Conservation (phyloP, 1,140 invertebrate genomes). For the Meloidogyne floridensis region DNA sequence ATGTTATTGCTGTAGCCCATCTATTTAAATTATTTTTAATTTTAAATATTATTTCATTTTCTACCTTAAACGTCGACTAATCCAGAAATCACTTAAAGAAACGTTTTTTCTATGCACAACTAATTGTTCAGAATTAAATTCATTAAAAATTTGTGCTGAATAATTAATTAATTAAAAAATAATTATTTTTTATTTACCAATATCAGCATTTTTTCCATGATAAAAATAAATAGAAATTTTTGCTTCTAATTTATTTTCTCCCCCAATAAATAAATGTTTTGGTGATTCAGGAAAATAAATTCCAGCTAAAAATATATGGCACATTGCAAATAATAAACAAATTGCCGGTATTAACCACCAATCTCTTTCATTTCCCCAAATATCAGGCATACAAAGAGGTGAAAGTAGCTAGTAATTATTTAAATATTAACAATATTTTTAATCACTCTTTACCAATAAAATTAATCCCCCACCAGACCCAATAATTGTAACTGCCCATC, state of each 20-base stretch:
- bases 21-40: conserved; percentile 8
- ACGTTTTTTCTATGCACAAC: conserved; percentile 9
- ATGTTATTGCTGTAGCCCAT: conserved; percentile 41
- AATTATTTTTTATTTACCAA: neutral
- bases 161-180: neutral
- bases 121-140: conserved; percentile 12
- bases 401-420: conserved; percentile 25
- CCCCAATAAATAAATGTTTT: conserved; percentile 46
- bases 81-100: conserved; percentile 21
- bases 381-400: conserved; percentile 50
- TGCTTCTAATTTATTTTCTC: neutral
- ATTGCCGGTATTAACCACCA: conserved; percentile 52
- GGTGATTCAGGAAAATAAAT: conserved; percentile 51
- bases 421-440: conserved; percentile 19
- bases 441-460: conserved; percentile 29
- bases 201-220: conserved; percentile 14
- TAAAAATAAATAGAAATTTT: conserved; percentile 14
- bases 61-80: conserved; percentile 37
- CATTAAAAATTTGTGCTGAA: conserved; percentile 18
- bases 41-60: neutral
- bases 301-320: conserved; percentile 40
- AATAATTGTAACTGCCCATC: conserved; percentile 16
- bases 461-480: conserved; percentile 38
- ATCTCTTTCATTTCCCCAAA: conserved; percentile 40
- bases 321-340: conserved; percentile 44